Conservation (phyloP, 1,140 invertebrate genomes). For the Leptonema lineaticorne region DNA sequence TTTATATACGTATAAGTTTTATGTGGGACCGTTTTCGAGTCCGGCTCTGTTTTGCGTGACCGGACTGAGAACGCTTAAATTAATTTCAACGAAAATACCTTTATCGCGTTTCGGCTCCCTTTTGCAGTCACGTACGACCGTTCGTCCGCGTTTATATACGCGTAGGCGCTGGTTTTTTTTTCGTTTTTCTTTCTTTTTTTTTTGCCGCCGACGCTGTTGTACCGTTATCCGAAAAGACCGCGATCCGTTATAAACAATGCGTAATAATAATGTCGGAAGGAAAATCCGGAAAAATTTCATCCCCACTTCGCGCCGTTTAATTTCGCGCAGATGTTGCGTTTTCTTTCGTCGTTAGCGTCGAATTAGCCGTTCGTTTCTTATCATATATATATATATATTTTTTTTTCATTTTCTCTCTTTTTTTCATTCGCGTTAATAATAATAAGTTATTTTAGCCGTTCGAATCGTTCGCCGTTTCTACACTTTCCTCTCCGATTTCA, state of each 20-base stretch:
- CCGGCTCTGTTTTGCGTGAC: constrained; percentile 8
- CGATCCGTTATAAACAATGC: no score
- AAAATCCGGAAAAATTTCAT: no score
- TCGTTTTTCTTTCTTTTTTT: constrained; percentile 3
- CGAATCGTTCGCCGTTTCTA: no score
- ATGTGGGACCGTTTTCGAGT: not conserved
- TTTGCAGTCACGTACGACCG: constrained; percentile 20
- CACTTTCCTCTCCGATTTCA: no score
- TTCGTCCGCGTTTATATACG: not conserved
- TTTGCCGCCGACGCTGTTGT: no score
- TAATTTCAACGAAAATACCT: constrained; percentile 22
- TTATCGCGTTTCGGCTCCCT: constrained; percentile 9
- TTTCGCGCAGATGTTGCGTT: constrained; percentile 19
- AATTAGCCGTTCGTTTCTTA: constrained; percentile 1
- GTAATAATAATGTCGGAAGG: no score
- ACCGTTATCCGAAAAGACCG: no score
- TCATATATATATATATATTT: no score
- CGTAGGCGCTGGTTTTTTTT: not conserved
- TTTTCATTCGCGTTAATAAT: not conserved
- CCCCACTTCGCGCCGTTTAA: no score
- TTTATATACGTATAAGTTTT: not conserved
- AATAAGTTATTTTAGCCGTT: no score
- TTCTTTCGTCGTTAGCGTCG: not conserved
- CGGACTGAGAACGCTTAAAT: constrained; percentile 20
- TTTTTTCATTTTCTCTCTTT: not conserved